A percentile compares a stretch with the other conserved stretches of the same genome.
phyloP scores from a whole-genome alignment of 1,140 invertebrate species.

The Metaphire vulgaris region DNA sequence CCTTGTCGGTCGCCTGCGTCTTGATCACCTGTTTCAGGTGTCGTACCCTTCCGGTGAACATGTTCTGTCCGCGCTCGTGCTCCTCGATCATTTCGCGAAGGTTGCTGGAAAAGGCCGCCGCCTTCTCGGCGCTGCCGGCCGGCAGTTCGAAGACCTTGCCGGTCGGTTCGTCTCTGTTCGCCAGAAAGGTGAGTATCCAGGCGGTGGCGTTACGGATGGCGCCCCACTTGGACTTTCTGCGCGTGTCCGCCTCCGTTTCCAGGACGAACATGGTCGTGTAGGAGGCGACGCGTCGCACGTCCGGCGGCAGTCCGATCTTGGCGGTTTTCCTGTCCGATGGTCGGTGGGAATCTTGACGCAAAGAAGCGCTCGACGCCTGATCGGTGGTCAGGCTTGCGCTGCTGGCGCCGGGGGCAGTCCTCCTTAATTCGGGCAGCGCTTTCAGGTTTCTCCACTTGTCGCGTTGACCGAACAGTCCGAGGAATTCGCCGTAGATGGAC shows the following conservation, averaged over 20 bases:
- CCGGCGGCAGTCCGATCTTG: conserved; percentile 8
- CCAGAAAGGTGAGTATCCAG: neutral
- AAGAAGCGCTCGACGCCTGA: neutral
- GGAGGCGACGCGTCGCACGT: conserved; percentile 6
- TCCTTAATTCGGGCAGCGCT: no score
- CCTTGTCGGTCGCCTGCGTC: neutral
- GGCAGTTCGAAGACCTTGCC: neutral
- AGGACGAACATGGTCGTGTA: conserved; percentile 22
- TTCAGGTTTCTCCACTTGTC: conserved; percentile 9
- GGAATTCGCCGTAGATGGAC: conserved; percentile 20
- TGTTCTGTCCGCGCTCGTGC: neutral
- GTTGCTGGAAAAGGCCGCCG: conserved; percentile 15
- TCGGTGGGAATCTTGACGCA: neutral
- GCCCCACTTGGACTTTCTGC: neutral
- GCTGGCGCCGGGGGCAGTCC: neutral
- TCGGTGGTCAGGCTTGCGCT: neutral
- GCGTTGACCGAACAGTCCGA: conserved; percentile 19
- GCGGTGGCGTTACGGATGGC: conserved; percentile 3
- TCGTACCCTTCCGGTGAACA: neutral
- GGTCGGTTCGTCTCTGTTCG: neutral
- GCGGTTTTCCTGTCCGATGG: neutral
- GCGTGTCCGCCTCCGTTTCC: conserved; percentile 13
- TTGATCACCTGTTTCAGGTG: conserved; percentile 1
- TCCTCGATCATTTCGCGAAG: conserved; percentile 16
- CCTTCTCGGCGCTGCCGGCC: neutral